These are phyloP conservation scores for Zophobas atratus DNA, from an alignment of 1,140 invertebrate genomes.

Conservation along the genomic window DNA sequence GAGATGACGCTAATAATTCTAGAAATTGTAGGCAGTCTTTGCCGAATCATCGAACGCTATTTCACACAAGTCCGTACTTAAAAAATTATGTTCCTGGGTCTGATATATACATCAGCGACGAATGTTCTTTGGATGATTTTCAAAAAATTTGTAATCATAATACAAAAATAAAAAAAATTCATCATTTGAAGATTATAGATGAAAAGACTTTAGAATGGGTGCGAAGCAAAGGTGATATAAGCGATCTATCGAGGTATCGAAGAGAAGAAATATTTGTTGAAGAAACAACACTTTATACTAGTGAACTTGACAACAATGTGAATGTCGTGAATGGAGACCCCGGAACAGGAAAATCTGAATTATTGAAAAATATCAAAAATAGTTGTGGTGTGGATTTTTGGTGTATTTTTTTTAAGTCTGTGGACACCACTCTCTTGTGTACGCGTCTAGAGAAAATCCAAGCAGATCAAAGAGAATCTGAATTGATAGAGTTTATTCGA, in stretches of 20 bases:
- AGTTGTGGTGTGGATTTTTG: not conserved
- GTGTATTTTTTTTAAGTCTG: not conserved
- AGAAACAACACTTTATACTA: not conserved
- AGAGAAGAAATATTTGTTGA: not conserved
- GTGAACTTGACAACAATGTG: not conserved
- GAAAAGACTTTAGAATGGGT: not conserved
- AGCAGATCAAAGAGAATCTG: too few species aligned
- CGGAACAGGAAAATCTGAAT: slow-evolving; percentile 1
- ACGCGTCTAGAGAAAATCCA: too few species aligned
- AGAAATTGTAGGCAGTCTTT: not conserved
- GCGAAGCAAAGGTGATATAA: not conserved
- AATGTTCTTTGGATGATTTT: slow-evolving; percentile 1
- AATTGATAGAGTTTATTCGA: too few species aligned
- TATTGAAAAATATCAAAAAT: slow-evolving; percentile 13
- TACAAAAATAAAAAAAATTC: slow-evolving; percentile 3
- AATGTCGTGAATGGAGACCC: not conserved
- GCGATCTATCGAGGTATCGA: not conserved
- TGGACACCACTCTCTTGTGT: too few species aligned
- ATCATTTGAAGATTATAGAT: not conserved
- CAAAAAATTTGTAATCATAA: slow-evolving; percentile 11
- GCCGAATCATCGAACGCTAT: not conserved
- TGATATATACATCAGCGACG: slow-evolving; percentile 2
- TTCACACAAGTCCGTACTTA: slow-evolving; percentile 2
- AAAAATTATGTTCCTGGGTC: slow-evolving; percentile 13
- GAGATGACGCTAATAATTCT: not conserved